phyloP scores from a whole-genome alignment of 1,140 invertebrate genomes.

The Calephelis virginiensis region DNA sequence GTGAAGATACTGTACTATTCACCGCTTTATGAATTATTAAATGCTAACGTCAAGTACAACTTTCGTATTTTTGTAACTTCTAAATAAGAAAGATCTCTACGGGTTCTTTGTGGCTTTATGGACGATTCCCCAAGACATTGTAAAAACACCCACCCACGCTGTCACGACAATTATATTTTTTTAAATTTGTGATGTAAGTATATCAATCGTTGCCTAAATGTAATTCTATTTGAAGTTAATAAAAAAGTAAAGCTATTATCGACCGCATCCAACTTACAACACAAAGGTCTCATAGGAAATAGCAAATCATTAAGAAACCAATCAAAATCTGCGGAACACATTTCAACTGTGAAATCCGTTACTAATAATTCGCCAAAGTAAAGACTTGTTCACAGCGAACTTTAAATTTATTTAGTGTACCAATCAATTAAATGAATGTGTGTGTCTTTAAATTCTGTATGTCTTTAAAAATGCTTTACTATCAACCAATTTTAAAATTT shows the following conservation, averaged over 20 bases:
- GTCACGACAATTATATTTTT: not conserved
- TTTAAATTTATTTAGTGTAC: too few relatives aligned
- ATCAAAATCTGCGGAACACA: constrained; percentile 23
- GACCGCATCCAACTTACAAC: constrained; percentile 18
- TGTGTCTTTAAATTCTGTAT: too few relatives aligned
- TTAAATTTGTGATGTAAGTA: not conserved
- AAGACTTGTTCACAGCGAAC: not conserved
- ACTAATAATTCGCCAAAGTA: constrained; percentile 10
- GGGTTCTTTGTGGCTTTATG: too few relatives aligned
- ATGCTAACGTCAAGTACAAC: too few relatives aligned
- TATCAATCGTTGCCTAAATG: constrained; percentile 1
- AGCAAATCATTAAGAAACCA: constrained; percentile 19
- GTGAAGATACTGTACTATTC: too few relatives aligned
- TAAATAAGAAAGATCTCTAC: too few relatives aligned
- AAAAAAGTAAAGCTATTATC: constrained; percentile 9
- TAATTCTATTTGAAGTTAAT: constrained; percentile 3
- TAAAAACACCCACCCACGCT: not conserved
- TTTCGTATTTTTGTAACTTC: too few relatives aligned
- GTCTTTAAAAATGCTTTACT: too few relatives aligned
- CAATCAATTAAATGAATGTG: too few relatives aligned
- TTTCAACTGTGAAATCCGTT: constrained; percentile 20
- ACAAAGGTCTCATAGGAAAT: constrained; percentile 7
- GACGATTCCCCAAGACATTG: too few relatives aligned
- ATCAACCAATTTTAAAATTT: too few relatives aligned
- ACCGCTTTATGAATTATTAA: too few relatives aligned